Evolutionary conservation across 2,888 invertebrate genomes (phyloP), one percentile per base, ranked within the genome.

Genomic region (Xestia xanthographa): DNA sequence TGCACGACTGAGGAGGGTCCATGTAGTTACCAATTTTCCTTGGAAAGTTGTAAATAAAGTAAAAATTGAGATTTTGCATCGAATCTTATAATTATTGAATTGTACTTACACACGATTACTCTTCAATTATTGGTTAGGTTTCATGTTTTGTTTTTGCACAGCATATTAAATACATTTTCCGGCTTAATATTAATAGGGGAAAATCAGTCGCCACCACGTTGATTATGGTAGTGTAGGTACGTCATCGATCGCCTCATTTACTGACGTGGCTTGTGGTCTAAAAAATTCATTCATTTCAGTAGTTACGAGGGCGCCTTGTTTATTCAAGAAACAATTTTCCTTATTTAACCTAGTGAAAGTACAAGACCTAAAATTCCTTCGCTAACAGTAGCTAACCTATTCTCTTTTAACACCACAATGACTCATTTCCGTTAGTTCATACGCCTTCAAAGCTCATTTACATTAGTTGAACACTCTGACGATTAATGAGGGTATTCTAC

Each of bases 391-490:
- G 65, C 34, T 56, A 48, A 67, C 41, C 67, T 68, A 81, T 67
- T 80, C 48, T 50, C 56, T 80, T 67, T 81, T 75, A 67, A 58
- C 41, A 43, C n/a, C 20, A 50, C 56, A 58, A 68, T 81, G 20
- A 68, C 5, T 81, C 41, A 75, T 81, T 62, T 81, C 48, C 53
- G 67, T 50, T 75, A 67, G 56, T 67, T 75, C 48, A 75, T 56
- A 75, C 26, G 63, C 48, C 43, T 75, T 68, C 63, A 58, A 65
- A 65, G 75, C 82, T 65, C 56, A 80, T 80, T 79, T 80, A 75
- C 41, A 75, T 79, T 38, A 12, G 26, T 81, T 81, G 41, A 53
- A 66, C 56, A 75, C 41, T 81, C 22, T 14, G 22, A 56, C 41
- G 14, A 67, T 67, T 79, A 75, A 81, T 58, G 48, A 56, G 53